These are phyloP conservation scores for Trichopoda pennipes DNA, from an alignment of 2,888 invertebrate species.

Conservation along the genomic window DNA sequence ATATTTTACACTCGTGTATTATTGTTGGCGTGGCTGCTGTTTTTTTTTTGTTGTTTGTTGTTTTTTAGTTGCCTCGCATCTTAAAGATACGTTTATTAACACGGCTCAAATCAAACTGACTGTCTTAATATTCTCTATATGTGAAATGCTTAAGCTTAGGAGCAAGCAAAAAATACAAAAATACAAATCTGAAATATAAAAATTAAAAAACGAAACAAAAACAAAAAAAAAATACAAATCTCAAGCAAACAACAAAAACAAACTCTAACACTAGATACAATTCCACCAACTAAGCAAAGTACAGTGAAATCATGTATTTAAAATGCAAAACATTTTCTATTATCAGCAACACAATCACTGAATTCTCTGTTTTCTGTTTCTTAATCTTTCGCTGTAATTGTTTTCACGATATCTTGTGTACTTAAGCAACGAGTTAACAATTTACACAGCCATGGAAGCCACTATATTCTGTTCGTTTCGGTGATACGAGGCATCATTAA, in stretches of 20 bases:
- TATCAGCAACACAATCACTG: no score
- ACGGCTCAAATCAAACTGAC: constrained; percentile 80
- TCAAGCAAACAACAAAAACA: constrained; percentile 61
- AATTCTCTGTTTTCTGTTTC: no score
- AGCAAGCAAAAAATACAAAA: constrained; percentile 49
- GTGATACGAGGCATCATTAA: no score
- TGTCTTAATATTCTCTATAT: constrained; percentile 66
- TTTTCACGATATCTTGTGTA: no score
- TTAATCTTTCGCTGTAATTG: no score
- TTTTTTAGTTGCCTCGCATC: constrained; percentile 74
- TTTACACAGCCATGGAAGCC: no score
- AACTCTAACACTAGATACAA: constrained; percentile 62
- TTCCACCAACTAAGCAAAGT: constrained; percentile 55
- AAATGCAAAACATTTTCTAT: neutral
- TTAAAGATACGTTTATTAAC: constrained; percentile 78
- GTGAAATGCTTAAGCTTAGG: constrained; percentile 65
- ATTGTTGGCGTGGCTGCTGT: constrained; percentile 59
- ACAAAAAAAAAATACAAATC: constrained; percentile 45
- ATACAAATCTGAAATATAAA: constrained; percentile 57
- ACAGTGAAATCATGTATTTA: constrained; percentile 38
- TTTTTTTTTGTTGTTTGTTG: constrained; percentile 38
- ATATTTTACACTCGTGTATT: constrained; percentile 57
- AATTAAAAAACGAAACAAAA: constrained; percentile 70
- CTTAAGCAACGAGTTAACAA: no score
- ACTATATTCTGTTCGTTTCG: no score